Conservation (phyloP, 2,797 vertebrate species). For the Cyprinodon diabolis region DNA sequence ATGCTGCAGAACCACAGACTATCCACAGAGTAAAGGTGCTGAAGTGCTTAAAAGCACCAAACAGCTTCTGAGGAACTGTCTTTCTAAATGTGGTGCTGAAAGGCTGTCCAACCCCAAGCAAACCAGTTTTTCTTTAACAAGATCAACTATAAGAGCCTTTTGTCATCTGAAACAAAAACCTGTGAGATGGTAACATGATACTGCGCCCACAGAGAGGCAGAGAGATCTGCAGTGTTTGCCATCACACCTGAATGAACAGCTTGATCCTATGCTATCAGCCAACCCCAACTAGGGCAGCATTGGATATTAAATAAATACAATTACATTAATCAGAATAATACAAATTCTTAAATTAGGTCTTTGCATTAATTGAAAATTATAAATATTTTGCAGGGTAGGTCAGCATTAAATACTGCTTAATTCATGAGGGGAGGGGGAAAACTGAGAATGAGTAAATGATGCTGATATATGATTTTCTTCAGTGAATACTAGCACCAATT, state of each 20-base stretch:
- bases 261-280: neutral
- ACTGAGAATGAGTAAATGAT: neutral
- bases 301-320: neutral
- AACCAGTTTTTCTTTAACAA: slow-evolving; percentile 4
- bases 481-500: neutral
- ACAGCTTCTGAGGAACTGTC: slow-evolving; percentile 33
- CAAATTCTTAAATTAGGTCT: neutral
- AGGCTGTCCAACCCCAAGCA: neutral
- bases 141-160: neutral
- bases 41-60: slow-evolving; percentile 25
- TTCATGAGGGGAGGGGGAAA: neutral
- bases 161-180: neutral
- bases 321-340: neutral
- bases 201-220: neutral
- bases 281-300: neutral
- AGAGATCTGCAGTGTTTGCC: slow-evolving; percentile 9
- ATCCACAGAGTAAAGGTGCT: slow-evolving; percentile 42
- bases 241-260: slow-evolving; percentile 12
- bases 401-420: neutral
- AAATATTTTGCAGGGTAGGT: neutral
- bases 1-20: slow-evolving; percentile 29
- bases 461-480: neutral
- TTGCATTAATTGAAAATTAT: neutral
- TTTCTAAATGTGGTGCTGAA: slow-evolving; percentile 49
- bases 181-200: neutral